Percentiles rank a stretch among this genome's conserved stretches.
These are phyloP conservation scores for Cladorhizidae sp. DNA, from an alignment of 37 sponge, comb jelly and placozoan genomes.

Conservation along the genomic window DNA sequence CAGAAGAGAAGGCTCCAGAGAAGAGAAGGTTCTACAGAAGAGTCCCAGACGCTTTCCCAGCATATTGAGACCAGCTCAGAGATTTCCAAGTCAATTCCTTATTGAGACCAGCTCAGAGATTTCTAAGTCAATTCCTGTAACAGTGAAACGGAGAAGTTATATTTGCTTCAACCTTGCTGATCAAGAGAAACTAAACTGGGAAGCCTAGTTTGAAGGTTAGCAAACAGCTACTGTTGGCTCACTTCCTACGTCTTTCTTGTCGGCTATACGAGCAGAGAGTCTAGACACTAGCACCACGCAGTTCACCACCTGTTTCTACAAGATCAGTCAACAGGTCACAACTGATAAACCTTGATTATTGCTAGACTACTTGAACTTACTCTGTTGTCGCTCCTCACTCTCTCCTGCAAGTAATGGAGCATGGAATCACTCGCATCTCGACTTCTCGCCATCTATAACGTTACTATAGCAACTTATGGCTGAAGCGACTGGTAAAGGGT, in stretches of 20 bases:
- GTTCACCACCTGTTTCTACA: slow-evolving; percentile 59
- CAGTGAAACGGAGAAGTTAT: too few relatives aligned
- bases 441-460: neutral
- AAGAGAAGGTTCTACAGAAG: too few relatives aligned
- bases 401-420: slow-evolving; percentile 56
- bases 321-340: neutral
- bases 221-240: too few relatives aligned
- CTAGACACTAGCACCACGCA: slow-evolving; percentile 46
- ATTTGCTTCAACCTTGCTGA: too few relatives aligned
- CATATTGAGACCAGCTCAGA: too few relatives aligned
- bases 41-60: too few relatives aligned
- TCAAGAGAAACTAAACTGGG: too few relatives aligned
- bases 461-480: neutral
- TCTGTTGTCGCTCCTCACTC: slow-evolving; percentile 50
- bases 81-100: too few relatives aligned
- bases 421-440: slow-evolving; percentile 29
- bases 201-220: too few relatives aligned
- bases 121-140: too few relatives aligned
- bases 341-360: neutral
- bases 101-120: too few relatives aligned
- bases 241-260: slow-evolving; percentile 73
- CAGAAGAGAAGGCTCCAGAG: too few relatives aligned
- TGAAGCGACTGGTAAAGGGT: neutral
- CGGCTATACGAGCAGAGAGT: slow-evolving; percentile 51
- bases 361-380: slow-evolving; percentile 14